Base-by-base conservation (phyloP, 2,113 vertebrate species). In the Nerophis lumbriciformis region DNA sequence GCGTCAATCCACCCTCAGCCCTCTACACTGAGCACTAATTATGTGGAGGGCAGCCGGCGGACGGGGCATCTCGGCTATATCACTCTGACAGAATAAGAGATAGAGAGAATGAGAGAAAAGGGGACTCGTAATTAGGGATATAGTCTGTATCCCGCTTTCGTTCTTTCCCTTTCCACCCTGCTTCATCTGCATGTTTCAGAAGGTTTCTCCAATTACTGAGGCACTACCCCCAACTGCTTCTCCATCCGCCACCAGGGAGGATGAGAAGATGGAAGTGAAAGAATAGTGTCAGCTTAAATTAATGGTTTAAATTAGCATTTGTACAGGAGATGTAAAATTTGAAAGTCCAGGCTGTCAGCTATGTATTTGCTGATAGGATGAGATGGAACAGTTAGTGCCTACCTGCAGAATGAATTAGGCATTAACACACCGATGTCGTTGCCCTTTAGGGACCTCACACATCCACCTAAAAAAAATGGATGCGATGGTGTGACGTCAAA, bases 151-250 rank as follows among this genome's bases (percentile, higher is more conserved):
- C 80, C 76, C 71, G 53, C 75, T 60, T 76, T 72, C n/a, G 2
- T 69, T 76, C 48, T 62, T 74, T 63, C 79, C 65, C 60, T 55
- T 72, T 66, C 83, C 79, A 70, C 69, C 53, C 74, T 42, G 66
- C 72, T 78, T 88, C 86, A 89, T 88, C 79, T 90, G 83, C 86
- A 87, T 88, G 77, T 88, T 88, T 85, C 76, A 76, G 86, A 87
- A 84, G 82, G 49, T 68, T 70, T 78, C 79, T 69, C 76, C 84
- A 89, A 90, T 88, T 89, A 89, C 65, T 2, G 59, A 80, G 68
- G 71, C 80, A 54, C 57, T 53, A 73, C 78, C 85, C 80, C 60
- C 73, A 57, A 66, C 81, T 12, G 68, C 64, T 81, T 72, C 64
- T 66, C 42, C 68, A 67, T 75, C 82, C 75, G 11, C 77, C 83